Evolutionary conservation across 2,113 vertebrate species (phyloP), one percentile per base, ranked within the genome.

Genomic region (Atrichornis clamosus): DNA sequence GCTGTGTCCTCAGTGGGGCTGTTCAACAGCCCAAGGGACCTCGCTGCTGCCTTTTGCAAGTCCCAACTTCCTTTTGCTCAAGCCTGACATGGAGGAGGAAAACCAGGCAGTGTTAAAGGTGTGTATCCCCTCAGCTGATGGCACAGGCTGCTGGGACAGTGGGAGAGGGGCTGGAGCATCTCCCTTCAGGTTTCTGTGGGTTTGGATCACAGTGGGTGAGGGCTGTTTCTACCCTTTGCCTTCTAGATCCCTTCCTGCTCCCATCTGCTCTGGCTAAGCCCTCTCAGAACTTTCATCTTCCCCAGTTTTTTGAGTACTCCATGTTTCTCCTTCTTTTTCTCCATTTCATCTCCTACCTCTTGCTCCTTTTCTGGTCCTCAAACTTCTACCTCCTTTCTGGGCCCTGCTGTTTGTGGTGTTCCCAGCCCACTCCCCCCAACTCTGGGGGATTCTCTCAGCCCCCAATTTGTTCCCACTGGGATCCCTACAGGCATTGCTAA

Each of bases 381-480:
- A 0, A 28, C 15, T 69, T 60, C 18, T 27, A 12, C 39, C 39
- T 68, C 37, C 30, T 11, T 56, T 44, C 56, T 41, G 70, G 9
- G 7, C 15, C 20, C 56, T 56, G 11, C 35, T 5, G 0, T 33
- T 49, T 21, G 26, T 1, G 3, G 6, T 73, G 44, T n/a, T 47
- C 19, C 33, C 64, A 85, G 42, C 53, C 39, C 1, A 1, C 15
- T 70, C 20, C 12, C 30, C 5, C 5, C 5, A 0, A 1, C 10
- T 18, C 41, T 33, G 39, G 26, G 3, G 1, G 1, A 2, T 70
- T 46, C 19, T 77, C 59, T 18, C 26, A 27, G 41, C 15, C 49
- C 39, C 32, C 30, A 2, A 0, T 19, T 58, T 44, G 10, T 64
- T 89, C 60, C 65, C 26, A 32, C 26, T 35, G 0, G 0, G 35